Base-by-base conservation (phyloP, 2,113 vertebrate genomes). In the Malurus elegans region DNA sequence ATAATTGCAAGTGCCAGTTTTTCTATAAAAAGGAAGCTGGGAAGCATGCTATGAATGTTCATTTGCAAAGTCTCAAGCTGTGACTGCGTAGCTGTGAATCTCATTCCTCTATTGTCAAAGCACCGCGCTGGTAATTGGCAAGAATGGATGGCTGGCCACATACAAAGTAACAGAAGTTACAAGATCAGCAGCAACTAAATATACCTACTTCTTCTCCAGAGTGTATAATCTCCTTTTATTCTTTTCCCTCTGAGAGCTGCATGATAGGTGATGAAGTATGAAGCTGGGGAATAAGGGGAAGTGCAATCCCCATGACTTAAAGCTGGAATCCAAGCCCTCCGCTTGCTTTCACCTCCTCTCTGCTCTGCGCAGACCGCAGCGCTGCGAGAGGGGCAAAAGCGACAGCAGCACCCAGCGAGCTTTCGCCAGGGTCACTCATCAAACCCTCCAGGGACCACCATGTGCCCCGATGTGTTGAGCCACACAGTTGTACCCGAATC, bases 31-130 rank as follows among this genome's bases (percentile, higher is more conserved):
- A 96, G 92, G 90, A 93, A 92, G 82, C 75, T 48, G 79, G 94
- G 94, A 96, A 95, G 85, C 93, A 76, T 42, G 69, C 82, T 96
- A 94, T 67, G 93, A 97, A 92, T 93, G 95, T 96, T 97, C 96
- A 95, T 95, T 96, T 96, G 83, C 94, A 84, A 96, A 96, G 92
- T 80, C 91, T 96, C 95, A 97, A 96, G 93, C 95, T 97, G 96
- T 94, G 96, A 93, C 72, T 74, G 79, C 1, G 4, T 90, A 95
- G 94, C 93, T 93, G 95, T 84, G 94, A 97, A 96, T 94, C 86
- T 96, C 86, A 90, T 95, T 86, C 86, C 0, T 4, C 93, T 96
- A 90, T 95, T 95, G 93, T 97, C 88, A 93, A 86, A 94, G 92
- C 93, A 48, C 65, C 3, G 2, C 90, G 69, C 53, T 61, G 88